Evolutionary conservation across 2,113 vertebrate species (phyloP).

Genomic region (Macrotus californicus): DNA sequence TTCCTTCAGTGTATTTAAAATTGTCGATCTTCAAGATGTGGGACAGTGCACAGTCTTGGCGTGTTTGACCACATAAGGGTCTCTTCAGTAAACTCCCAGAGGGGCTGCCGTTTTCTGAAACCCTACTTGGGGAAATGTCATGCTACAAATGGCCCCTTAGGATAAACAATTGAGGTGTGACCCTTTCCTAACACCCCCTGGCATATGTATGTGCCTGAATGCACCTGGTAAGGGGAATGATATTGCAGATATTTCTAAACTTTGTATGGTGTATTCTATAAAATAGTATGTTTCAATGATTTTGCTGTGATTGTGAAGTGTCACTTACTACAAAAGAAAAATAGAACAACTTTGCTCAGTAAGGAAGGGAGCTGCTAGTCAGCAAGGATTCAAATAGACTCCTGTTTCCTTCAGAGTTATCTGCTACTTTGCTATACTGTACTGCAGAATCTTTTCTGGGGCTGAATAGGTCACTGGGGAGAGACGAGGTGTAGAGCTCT

Average conservation of each 20-base stretch:
- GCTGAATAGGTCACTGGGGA: neutral
- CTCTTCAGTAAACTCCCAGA: neutral
- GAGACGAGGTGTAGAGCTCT: neutral
- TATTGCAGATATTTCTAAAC: neutral
- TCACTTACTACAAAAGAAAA: neutral
- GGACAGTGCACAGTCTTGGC: neutral
- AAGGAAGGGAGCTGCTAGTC: neutral
- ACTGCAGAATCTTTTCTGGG: neutral
- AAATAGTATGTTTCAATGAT: neutral
- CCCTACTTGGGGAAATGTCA: neutral
- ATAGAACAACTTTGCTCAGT: neutral
- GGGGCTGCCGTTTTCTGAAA: neutral
- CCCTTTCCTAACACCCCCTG: neutral
- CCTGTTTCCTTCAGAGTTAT: neutral
- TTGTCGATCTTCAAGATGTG: neutral
- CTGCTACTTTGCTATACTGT: neutral
- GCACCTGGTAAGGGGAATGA: neutral
- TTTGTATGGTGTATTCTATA: neutral
- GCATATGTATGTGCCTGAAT: fast-evolving
- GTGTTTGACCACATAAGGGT: neutral
- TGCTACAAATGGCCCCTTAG: neutral
- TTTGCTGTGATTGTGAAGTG: neutral
- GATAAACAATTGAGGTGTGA: neutral
- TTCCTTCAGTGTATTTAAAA: neutral
- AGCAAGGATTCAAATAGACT: neutral